These are phyloP conservation scores for Drosophila tani DNA, from an alignment of 1,140 invertebrate species.

Conservation along the genomic window DNA sequence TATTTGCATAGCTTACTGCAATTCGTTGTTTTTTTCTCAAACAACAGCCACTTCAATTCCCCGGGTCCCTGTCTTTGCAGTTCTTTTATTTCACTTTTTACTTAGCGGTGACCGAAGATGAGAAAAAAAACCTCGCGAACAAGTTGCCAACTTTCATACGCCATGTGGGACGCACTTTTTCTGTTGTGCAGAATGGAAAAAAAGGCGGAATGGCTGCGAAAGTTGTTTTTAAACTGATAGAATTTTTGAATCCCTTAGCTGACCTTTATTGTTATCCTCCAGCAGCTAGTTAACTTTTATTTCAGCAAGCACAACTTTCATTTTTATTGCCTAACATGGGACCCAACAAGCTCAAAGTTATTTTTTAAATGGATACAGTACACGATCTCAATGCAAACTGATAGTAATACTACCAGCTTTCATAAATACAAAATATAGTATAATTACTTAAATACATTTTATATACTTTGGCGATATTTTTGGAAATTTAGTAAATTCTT, in stretches of 20 bases:
- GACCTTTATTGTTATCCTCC: constrained; percentile 43
- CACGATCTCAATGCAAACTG: neutral
- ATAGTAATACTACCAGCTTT: too few relatives aligned
- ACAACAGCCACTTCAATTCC: constrained; percentile 60
- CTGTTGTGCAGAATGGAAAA: constrained; percentile 19
- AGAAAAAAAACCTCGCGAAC: constrained; percentile 44
- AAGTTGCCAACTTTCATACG: constrained; percentile 77
- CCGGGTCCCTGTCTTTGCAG: constrained; percentile 42
- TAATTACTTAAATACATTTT: too few relatives aligned
- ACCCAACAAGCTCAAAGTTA: constrained; percentile 3
- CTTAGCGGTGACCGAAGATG: constrained; percentile 46
- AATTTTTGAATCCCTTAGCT: constrained; percentile 52
- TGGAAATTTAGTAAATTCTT: too few relatives aligned
- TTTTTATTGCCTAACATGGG: constrained; percentile 25
- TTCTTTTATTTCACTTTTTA: constrained; percentile 62
- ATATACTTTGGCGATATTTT: too few relatives aligned
- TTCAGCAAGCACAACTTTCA: constrained; percentile 45
- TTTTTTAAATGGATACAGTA: neutral
- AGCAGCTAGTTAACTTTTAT: constrained; percentile 57
- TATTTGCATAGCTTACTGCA: constrained; percentile 60
- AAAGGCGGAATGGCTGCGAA: constrained; percentile 28
- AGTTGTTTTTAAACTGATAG: constrained; percentile 63
- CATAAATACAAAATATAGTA: too few relatives aligned
- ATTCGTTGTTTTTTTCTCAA: constrained; percentile 30
- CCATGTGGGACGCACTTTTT: constrained; percentile 78